These are phyloP conservation scores for Eretmocerus hayati DNA, from an alignment of 2,888 invertebrate species.

Conservation along the genomic window DNA sequence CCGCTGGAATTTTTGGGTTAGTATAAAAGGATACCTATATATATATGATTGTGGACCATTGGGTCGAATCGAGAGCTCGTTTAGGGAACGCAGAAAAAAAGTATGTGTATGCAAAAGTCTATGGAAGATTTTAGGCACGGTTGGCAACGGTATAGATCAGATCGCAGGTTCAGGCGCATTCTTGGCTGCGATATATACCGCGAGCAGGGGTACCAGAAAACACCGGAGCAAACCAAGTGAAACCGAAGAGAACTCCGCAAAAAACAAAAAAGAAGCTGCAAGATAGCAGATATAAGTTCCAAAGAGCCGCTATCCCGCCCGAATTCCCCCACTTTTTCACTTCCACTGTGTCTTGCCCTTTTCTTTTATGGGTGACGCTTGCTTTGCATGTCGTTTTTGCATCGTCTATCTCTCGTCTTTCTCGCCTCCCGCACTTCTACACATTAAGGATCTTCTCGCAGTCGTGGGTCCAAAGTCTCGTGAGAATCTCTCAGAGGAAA, in stretches of 20 bases:
- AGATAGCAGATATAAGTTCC: conserved; percentile 22
- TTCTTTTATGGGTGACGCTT: conserved; percentile 16
- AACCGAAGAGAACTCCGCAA: neutral
- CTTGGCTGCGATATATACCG: conserved; percentile 18
- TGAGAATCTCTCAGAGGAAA: conserved; percentile 15
- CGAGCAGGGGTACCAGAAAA: neutral
- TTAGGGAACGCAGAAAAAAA: no score
- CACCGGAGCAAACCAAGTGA: neutral
- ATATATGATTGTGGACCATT: no score
- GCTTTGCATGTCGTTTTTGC: conserved; percentile 14
- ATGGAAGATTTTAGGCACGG: no score
- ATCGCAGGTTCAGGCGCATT: conserved; percentile 13
- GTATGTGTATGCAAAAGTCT: no score
- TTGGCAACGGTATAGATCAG: no score
- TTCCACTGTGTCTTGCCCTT: neutral
- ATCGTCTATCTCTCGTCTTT: conserved; percentile 11
- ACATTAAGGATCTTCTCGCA: conserved; percentile 1
- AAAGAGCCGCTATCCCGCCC: conserved; percentile 17
- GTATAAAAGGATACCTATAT: no score
- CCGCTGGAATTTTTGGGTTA: no score
- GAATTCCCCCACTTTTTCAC: neutral
- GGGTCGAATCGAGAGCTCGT: no score
- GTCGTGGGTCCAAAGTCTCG: neutral
- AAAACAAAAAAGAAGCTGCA: neutral
- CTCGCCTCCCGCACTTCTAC: conserved; percentile 4